Percentiles rank a stretch among this genome's conserved stretches.
phyloP scores from a whole-genome alignment of 2,888 invertebrate species.

The Mythimna lalbum region DNA sequence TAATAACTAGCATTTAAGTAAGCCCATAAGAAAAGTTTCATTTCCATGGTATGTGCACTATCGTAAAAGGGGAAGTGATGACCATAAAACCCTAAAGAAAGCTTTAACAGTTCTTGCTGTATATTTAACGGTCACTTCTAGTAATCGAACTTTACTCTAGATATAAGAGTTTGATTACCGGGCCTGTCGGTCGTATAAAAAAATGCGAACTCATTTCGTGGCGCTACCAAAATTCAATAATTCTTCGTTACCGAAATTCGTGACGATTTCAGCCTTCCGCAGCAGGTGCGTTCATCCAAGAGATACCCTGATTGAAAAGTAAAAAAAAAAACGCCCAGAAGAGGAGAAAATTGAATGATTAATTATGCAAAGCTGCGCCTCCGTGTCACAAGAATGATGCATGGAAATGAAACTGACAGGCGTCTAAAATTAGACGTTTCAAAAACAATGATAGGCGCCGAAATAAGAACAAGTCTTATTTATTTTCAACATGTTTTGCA shows the following conservation, averaged over 20 bases:
- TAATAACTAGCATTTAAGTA: slow-evolving; percentile 25
- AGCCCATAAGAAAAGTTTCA: slow-evolving; percentile 30
- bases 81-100: slow-evolving; percentile 61
- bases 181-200: slow-evolving; percentile 67
- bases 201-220: slow-evolving; percentile 32
- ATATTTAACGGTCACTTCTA: slow-evolving; percentile 72
- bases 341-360: slow-evolving; percentile 43
- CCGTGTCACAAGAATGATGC: slow-evolving; percentile 46
- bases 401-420: slow-evolving; percentile 40
- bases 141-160: slow-evolving; percentile 74
- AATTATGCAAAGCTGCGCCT: slow-evolving; percentile 51
- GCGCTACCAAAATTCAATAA: slow-evolving; percentile 41
- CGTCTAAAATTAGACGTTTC: slow-evolving; percentile 37
- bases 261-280: slow-evolving; percentile 18
- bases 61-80: slow-evolving; percentile 54
- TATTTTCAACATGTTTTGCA: slow-evolving; percentile 4
- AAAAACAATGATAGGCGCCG: slow-evolving; percentile 26
- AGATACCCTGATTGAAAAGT: slow-evolving; percentile 32
- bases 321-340: slow-evolving; percentile 17
- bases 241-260: slow-evolving; percentile 18
- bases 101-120: slow-evolving; percentile 53
- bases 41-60: slow-evolving; percentile 18
- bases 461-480: slow-evolving; percentile 18
- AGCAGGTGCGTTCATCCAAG: slow-evolving; percentile 19
- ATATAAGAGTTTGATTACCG: slow-evolving; percentile 73